Percentiles rank a stretch among this genome's conserved stretches.
Evolutionary conservation across 2,888 invertebrate genomes (phyloP).

Genomic region (Heliconius erato): DNA sequence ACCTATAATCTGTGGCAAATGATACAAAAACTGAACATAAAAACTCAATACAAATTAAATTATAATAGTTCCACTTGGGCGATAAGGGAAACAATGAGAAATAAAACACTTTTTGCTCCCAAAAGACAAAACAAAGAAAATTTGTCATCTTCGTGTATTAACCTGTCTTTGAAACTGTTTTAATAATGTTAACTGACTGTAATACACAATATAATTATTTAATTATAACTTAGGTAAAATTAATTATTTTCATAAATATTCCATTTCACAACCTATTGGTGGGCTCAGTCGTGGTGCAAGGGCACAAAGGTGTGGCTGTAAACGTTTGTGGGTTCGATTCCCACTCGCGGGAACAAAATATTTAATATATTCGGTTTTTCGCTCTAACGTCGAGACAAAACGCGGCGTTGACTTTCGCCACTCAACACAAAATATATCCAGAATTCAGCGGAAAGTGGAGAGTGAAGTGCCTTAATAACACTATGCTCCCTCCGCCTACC

Average conservation of each 20-base stretch:
- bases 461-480: too few species aligned
- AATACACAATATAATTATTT: background rate
- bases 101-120: background rate
- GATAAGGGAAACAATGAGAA: background rate
- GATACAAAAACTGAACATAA: background rate
- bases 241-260: background rate
- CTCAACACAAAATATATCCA: too few species aligned
- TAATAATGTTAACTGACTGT: background rate
- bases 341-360: too few species aligned
- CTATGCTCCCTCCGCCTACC: too few species aligned
- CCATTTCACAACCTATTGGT: background rate
- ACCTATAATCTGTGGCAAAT: background rate
- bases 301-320: too few species aligned
- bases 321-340: too few species aligned
- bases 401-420: too few species aligned
- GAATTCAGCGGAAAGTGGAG: too few species aligned
- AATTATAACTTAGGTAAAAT: background rate
- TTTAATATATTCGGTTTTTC: too few species aligned
- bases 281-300: too few species aligned
- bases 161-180: background rate
- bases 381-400: too few species aligned
- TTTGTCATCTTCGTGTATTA: conserved; percentile 2
- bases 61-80: background rate
- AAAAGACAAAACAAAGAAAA: background rate
- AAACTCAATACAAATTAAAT: background rate